Evolutionary conservation across 2,797 vertebrate species (phyloP).

Genomic region (Labeo calbasu): DNA sequence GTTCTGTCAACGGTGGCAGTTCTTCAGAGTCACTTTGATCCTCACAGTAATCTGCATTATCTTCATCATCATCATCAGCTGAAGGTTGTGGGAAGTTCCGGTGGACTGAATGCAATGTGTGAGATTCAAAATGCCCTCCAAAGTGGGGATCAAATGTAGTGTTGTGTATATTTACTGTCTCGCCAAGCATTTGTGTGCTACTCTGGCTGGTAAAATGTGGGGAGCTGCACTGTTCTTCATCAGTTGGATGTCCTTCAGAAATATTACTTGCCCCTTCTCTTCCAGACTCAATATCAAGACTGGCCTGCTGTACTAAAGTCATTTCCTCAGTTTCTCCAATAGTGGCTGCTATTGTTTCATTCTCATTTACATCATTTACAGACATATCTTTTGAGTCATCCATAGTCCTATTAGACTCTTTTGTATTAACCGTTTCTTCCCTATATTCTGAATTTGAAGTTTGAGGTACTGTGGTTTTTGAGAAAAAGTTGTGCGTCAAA

Average conservation of each 20-base stretch:
- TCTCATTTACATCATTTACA: neutral
- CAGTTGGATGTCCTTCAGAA: conserved; percentile 49
- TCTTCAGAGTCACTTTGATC: conserved; percentile 63
- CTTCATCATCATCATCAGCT: conserved; percentile 58
- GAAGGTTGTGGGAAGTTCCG: conserved; percentile 41
- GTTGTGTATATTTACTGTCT: conserved; percentile 43
- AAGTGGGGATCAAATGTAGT: conserved; percentile 17
- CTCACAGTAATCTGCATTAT: conserved; percentile 43
- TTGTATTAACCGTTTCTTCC: conserved; percentile 19
- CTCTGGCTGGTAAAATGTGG: conserved; percentile 68
- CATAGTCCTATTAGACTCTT: conserved; percentile 17
- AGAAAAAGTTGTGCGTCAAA: conserved; percentile 67
- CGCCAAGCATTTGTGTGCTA: conserved; percentile 49
- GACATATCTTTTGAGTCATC: conserved; percentile 2
- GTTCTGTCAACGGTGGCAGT: neutral
- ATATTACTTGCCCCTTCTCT: conserved; percentile 41
- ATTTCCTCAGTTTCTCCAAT: conserved; percentile 32
- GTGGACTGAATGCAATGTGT: conserved; percentile 40
- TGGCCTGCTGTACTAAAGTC: conserved; percentile 9
- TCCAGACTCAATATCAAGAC: conserved; percentile 57
- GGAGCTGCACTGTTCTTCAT: conserved; percentile 70
- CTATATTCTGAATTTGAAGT: conserved; percentile 51
- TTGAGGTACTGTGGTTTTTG: conserved; percentile 49
- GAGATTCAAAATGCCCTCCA: conserved; percentile 23
- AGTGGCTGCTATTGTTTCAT: conserved; percentile 21